phyloP scores from a whole-genome alignment of 2,888 invertebrate species.

The Argyra leucocephala region DNA sequence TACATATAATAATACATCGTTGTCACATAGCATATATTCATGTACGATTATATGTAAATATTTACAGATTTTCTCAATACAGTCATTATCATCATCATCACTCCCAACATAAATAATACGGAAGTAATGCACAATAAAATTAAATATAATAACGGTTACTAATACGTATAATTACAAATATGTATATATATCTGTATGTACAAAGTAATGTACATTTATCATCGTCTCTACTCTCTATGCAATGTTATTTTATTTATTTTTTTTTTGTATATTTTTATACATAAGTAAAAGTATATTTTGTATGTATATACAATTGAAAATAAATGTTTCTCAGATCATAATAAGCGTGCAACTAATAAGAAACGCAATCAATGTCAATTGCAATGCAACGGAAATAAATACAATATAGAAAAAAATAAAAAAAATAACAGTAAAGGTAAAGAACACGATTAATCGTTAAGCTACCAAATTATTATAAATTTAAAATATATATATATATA shows the following conservation, averaged over 20 bases:
- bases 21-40: too few species aligned
- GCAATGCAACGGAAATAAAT: not conserved
- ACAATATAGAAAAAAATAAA: not conserved
- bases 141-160: not conserved
- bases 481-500: too few species aligned
- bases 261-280: too few species aligned
- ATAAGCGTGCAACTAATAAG: not conserved
- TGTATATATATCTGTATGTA: too few species aligned
- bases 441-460: conserved; percentile 3
- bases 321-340: not conserved
- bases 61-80: not conserved
- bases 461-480: not conserved
- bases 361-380: not conserved
- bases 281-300: not conserved
- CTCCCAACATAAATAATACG: not conserved
- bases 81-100: not conserved
- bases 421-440: not conserved
- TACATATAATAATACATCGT: too few species aligned
- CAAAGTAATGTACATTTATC: too few species aligned
- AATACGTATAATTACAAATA: too few species aligned
- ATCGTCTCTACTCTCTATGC: too few species aligned
- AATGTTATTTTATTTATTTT: too few species aligned
- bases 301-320: not conserved
- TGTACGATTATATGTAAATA: not conserved
- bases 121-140: not conserved